phyloP scores from a whole-genome alignment of 2,797 vertebrate genomes.

The Decapterus maruadsi region DNA sequence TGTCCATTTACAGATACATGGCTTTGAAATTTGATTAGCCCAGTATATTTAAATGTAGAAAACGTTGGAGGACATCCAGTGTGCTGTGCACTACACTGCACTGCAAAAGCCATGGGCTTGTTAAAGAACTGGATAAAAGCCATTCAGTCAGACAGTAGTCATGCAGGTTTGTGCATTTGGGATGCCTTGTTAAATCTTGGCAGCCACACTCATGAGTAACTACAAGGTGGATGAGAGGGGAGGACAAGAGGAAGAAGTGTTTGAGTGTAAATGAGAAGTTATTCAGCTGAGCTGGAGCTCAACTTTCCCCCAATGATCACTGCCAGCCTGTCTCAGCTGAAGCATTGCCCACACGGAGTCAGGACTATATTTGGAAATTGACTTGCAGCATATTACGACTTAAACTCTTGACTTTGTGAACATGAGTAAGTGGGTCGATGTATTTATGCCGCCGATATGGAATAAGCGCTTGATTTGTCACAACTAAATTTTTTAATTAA shows the following conservation, averaged over 20 bases:
- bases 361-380: constrained; percentile 76
- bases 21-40: constrained; percentile 56
- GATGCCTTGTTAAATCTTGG: constrained; percentile 70
- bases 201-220: constrained; percentile 44
- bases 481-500: background rate
- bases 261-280: constrained; percentile 61
- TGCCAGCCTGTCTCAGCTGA: constrained; percentile 47
- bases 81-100: constrained; percentile 2
- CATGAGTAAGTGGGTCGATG: constrained; percentile 26
- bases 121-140: constrained; percentile 37
- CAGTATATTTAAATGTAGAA: constrained; percentile 36
- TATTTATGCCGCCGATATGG: constrained; percentile 12
- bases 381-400: constrained; percentile 38
- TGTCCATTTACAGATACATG: constrained; percentile 36
- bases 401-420: constrained; percentile 45
- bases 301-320: constrained; percentile 56
- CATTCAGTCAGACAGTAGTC: constrained; percentile 46
- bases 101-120: constrained; percentile 7
- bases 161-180: constrained; percentile 59
- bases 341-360: constrained; percentile 43
- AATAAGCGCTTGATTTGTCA: background rate
- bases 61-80: constrained; percentile 37
- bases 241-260: constrained; percentile 21
- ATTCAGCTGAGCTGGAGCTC: constrained; percentile 53
- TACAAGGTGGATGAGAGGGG: constrained; percentile 42